Evolutionary conservation across 2,888 invertebrate species (phyloP), one percentile per base, ranked within the genome.

Genomic region (Eristalis arbustorum): DNA sequence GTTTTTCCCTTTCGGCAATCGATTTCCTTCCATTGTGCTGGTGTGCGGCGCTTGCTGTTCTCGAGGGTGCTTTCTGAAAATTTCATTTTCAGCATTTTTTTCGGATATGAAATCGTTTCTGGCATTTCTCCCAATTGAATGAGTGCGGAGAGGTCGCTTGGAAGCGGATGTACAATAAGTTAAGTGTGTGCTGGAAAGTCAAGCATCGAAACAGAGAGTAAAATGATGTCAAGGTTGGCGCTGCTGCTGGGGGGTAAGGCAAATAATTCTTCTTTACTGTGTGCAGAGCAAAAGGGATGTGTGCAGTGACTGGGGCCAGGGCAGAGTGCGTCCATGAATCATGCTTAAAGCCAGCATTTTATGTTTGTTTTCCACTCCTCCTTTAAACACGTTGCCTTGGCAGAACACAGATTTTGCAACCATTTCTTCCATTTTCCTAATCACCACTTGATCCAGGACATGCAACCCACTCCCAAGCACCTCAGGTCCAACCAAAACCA

Each of bases 61-160:
- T 18, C 49, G 49, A 49, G 49, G 49, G 49, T 49, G 18, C 49
- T 49, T 49, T 18, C 49, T 49, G 49, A 49, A 49, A 49, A 49
- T 49, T 49, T 49, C 49, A 49, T 49, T 73, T 73, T 73, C 73
- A 73, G 73, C 49, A 73, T 49, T 73, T 34, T n/a, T 49, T 73
- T 34, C 13, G 34, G 28, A 37, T 31, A 14, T 25, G 25, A 18
- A 49, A 49, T 49, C 11, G 25, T 63, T 57, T 66, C 74, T 74
- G 74, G 66, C 74, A 59, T 22, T 66, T 66, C 37, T 74, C 74
- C 74, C 64, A 66, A 66, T n/a, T n/a, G n/a, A 61, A 28, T 74
- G 64, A 57, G 18, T 56, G n/a, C n/a, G n/a, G 13, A 49, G 49
- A 49, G 49, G 49, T 49, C 2, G 49, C 18, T 49, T 8, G 49